Evolutionary conservation across 2,888 invertebrate genomes (phyloP).

Genomic region (Creontiades dilutus): DNA sequence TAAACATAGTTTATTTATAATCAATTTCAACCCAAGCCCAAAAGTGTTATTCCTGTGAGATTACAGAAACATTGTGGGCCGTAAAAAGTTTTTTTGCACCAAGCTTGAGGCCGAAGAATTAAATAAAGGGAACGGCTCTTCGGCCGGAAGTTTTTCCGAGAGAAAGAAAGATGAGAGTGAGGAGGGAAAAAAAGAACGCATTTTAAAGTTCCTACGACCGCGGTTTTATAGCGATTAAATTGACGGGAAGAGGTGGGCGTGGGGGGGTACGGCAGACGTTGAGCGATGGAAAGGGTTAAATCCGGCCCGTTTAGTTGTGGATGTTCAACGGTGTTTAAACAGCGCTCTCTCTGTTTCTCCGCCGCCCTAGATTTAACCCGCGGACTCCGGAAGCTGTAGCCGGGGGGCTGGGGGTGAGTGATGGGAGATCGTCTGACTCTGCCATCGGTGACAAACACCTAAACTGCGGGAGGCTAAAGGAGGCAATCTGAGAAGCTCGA

Average conservation of each 20-base stretch:
- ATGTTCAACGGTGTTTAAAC: conserved; percentile 17
- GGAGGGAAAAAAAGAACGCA: neutral
- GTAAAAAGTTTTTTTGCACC: neutral
- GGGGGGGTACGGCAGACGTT: neutral
- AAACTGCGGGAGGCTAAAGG: neutral
- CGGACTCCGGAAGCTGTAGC: neutral
- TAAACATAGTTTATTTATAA: neutral
- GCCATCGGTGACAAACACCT: neutral
- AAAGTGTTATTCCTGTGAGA: neutral
- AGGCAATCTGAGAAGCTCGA: neutral
- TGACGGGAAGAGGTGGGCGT: conserved; percentile 15
- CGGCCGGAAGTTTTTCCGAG: neutral
- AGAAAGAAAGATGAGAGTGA: conserved; percentile 3
- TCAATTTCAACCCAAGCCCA: neutral
- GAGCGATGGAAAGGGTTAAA: conserved; percentile 31
- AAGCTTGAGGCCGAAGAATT: neutral
- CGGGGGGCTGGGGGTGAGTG: neutral
- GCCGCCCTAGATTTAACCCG: neutral
- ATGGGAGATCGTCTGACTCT: neutral
- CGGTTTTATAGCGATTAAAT: conserved; percentile 21
- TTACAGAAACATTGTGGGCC: neutral
- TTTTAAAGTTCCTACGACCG: conserved; percentile 31
- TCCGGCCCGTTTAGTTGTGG: conserved; percentile 2
- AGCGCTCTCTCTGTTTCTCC: neutral
- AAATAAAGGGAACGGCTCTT: neutral